Percentiles rank a stretch among this genome's conserved stretches.
Evolutionary conservation across 2,888 invertebrate species (phyloP).

Genomic region (Dendrolimus houi): DNA sequence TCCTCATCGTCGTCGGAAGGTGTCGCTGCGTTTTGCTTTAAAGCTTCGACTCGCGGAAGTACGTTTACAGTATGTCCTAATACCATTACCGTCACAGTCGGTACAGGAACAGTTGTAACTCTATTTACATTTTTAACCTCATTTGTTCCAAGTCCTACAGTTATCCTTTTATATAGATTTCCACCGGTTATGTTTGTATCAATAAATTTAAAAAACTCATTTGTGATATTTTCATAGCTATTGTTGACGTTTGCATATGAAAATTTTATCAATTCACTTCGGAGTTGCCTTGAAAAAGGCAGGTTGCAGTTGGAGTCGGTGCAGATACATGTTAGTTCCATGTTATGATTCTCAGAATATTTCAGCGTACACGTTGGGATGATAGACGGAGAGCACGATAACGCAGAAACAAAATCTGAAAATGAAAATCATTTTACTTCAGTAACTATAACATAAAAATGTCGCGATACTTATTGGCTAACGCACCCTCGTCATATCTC

Average conservation of each 20-base stretch:
- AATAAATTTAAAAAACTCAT: slow-evolving; percentile 37
- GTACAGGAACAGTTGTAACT: slow-evolving; percentile 11
- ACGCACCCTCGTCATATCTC: no score
- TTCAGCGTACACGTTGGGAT: slow-evolving; percentile 38
- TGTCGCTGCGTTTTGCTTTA: slow-evolving; percentile 51
- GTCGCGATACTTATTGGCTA: no score
- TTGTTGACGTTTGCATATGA: slow-evolving; percentile 27
- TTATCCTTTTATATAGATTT: slow-evolving; percentile 36
- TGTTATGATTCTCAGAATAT: slow-evolving; percentile 27
- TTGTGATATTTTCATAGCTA: slow-evolving; percentile 27
- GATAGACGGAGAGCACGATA: slow-evolving; percentile 36
- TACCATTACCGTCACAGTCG: slow-evolving; percentile 13
- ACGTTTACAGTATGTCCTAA: slow-evolving; percentile 16
- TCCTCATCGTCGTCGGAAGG: slow-evolving; percentile 67
- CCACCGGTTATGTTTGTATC: slow-evolving; percentile 35
- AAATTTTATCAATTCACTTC: slow-evolving; percentile 42
- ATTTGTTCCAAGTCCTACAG: slow-evolving; percentile 8
- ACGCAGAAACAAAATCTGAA: slow-evolving; percentile 46
- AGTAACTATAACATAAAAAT: no score
- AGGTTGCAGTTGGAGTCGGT: slow-evolving; percentile 46
- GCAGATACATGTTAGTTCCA: slow-evolving; percentile 50
- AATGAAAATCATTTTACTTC: slow-evolving; percentile 9
- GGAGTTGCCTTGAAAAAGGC: slow-evolving; percentile 39
- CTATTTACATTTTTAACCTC: slow-evolving; percentile 12
- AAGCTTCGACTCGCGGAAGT: slow-evolving; percentile 44